Evolutionary conservation across 2,888 invertebrate species (phyloP).

Genomic region (Cataglyphis livida): DNA sequence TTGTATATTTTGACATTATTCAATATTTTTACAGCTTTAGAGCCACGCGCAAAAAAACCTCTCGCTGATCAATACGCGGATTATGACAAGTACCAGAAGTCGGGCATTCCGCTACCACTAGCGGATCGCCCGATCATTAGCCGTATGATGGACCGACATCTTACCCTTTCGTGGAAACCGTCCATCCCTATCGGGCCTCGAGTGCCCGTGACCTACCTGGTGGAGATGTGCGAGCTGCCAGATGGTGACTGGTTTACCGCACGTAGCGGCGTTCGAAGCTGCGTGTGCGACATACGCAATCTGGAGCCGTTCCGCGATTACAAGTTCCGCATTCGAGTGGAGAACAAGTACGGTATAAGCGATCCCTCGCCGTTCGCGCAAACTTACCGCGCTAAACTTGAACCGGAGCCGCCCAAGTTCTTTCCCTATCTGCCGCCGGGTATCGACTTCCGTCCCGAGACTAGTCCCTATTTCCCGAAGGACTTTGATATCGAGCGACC

Average conservation of each 20-base stretch:
- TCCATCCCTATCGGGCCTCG: conserved; percentile 95
- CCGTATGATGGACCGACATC: conserved; percentile 95
- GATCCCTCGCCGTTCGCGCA: conserved; percentile 97
- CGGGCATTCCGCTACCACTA: conserved; percentile 94
- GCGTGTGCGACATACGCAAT: conserved; percentile 95
- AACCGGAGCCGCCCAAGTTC: conserved; percentile 93
- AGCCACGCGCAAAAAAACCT: conserved; percentile 89
- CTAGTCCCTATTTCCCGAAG: conserved; percentile 95
- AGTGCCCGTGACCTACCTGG: conserved; percentile 96
- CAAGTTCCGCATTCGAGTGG: conserved; percentile 97
- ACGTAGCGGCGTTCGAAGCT: conserved; percentile 93
- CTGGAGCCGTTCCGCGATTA: conserved; percentile 97
- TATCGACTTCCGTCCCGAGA: conserved; percentile 93
- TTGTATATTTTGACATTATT: conserved; percentile 20
- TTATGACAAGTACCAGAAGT: conserved; percentile 93
- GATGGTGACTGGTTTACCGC: conserved; percentile 97
- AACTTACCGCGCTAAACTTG: conserved; percentile 92
- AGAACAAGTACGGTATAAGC: conserved; percentile 98
- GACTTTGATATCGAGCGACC: conserved; percentile 96
- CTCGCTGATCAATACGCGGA: conserved; percentile 93
- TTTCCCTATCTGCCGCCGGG: conserved; percentile 93
- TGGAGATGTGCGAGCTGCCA: conserved; percentile 97
- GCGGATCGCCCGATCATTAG: conserved; percentile 97
- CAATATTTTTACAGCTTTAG: conserved; percentile 87
- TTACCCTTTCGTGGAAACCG: conserved; percentile 97